Evolutionary conservation across 2,797 vertebrate species (phyloP).

Genomic region (Rhabdophis nuchalis): DNA sequence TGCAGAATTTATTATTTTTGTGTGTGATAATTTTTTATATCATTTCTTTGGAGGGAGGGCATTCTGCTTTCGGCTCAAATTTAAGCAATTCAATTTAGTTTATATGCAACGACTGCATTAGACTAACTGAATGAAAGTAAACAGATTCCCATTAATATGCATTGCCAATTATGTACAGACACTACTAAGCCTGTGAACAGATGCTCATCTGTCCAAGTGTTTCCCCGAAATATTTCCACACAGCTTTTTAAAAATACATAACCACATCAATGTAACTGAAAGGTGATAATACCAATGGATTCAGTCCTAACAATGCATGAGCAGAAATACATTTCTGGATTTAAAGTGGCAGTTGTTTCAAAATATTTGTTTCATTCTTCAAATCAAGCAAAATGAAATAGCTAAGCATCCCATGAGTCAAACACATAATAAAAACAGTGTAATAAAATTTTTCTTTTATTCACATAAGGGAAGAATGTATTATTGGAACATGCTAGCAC

Average conservation of each 20-base stretch:
- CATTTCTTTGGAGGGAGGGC: background rate
- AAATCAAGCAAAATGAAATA: constrained; percentile 45
- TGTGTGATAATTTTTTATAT: constrained; percentile 24
- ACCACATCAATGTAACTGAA: constrained; percentile 59
- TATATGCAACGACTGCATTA: constrained; percentile 56
- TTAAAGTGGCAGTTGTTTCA: constrained; percentile 50
- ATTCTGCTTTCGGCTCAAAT: constrained; percentile 38
- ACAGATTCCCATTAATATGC: constrained; percentile 52
- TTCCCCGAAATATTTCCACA: constrained; percentile 62
- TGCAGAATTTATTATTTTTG: constrained; percentile 46
- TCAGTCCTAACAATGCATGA: constrained; percentile 60
- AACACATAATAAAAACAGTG: background rate
- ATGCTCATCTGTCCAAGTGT: constrained; percentile 56
- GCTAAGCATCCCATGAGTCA: constrained; percentile 15
- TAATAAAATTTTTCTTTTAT: background rate
- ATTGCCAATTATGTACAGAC: constrained; percentile 53
- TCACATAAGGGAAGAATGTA: background rate
- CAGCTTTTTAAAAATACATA: constrained; percentile 52
- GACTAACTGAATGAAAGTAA: constrained; percentile 48
- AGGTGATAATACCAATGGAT: constrained; percentile 59
- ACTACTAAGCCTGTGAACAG: constrained; percentile 40
- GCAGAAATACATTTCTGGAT: constrained; percentile 19
- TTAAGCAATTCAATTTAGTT: constrained; percentile 43
- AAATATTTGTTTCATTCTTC: constrained; percentile 33
- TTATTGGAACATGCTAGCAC: constrained; percentile 7